A percentile compares a stretch with the other conserved stretches of the same genome.
phyloP scores from a whole-genome alignment of 2,113 vertebrate species.

The Corythornis cristatus region DNA sequence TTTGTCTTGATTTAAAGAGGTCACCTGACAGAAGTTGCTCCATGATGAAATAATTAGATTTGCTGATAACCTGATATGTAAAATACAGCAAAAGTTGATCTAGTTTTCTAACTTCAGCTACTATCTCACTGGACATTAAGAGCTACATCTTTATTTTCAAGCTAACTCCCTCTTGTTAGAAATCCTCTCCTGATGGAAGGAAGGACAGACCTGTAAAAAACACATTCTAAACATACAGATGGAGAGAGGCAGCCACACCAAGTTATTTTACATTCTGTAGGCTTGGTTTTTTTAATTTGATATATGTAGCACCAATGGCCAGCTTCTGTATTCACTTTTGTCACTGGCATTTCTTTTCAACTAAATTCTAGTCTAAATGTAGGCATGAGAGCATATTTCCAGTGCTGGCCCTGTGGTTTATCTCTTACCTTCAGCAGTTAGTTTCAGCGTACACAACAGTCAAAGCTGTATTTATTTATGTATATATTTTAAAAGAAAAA shows the following conservation, averaged over 20 bases:
- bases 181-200: neutral
- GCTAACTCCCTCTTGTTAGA: neutral
- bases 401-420: neutral
- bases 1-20: neutral
- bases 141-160: neutral
- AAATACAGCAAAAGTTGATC: neutral
- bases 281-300: neutral
- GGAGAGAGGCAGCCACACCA: neutral
- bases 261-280: neutral
- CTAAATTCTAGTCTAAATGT: neutral
- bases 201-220: neutral
- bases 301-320: neutral
- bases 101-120: neutral
- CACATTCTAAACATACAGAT: neutral
- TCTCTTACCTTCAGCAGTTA: neutral
- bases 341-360: neutral
- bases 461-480: neutral
- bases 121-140: neutral
- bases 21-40: neutral
- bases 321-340: neutral
- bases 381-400: neutral
- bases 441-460: neutral
- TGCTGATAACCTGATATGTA: neutral
- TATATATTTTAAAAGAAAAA: neutral
- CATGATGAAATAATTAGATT: neutral